These are phyloP conservation scores for Belgica antarctica DNA, from an alignment of 2,888 invertebrate species.

Conservation along the genomic window DNA sequence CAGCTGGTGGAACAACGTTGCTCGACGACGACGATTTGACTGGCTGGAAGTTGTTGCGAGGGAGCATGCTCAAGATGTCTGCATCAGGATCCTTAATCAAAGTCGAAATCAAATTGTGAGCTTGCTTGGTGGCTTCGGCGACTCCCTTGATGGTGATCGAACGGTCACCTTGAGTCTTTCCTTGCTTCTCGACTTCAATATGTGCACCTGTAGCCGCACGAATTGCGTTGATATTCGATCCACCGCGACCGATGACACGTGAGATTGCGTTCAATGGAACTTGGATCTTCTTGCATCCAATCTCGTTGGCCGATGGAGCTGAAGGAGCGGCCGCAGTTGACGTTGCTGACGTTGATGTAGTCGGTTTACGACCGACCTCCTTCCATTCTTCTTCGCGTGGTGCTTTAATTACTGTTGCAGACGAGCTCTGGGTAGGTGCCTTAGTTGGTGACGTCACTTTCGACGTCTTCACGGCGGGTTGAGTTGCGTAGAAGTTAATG, in stretches of 20 bases:
- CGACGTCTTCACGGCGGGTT: not conserved
- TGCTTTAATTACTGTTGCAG: conserved; percentile 41
- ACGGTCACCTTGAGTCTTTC: conserved; percentile 89
- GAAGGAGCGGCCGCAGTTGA: conserved; percentile 48
- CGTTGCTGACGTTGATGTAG: conserved; percentile 53
- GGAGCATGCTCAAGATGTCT: conserved; percentile 79
- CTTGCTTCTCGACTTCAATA: conserved; percentile 97
- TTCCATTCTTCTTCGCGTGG: conserved; percentile 92
- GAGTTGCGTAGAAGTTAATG: not conserved
- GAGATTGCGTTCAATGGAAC: conserved; percentile 95
- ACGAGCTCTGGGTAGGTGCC: conserved; percentile 48
- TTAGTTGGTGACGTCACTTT: conserved; percentile 45
- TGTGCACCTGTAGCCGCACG: conserved; percentile 94
- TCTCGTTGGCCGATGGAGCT: conserved; percentile 51
- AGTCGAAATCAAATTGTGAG: conserved; percentile 83
- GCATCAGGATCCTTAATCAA: conserved; percentile 95
- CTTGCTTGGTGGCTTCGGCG: conserved; percentile 87
- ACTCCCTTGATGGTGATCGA: conserved; percentile 95
- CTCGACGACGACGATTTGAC: conserved; percentile 46
- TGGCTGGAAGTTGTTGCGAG: conserved; percentile 64
- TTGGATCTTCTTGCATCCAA: conserved; percentile 82
- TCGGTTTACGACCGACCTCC: conserved; percentile 85
- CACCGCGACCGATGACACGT: conserved; percentile 94
- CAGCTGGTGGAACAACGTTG: conserved; percentile 32
- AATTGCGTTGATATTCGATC: conserved; percentile 97